A percentile compares a stretch with the other conserved stretches of the same genome.
phyloP scores from a whole-genome alignment of 2,797 vertebrate genomes.

The Neomorphus geoffroyi region DNA sequence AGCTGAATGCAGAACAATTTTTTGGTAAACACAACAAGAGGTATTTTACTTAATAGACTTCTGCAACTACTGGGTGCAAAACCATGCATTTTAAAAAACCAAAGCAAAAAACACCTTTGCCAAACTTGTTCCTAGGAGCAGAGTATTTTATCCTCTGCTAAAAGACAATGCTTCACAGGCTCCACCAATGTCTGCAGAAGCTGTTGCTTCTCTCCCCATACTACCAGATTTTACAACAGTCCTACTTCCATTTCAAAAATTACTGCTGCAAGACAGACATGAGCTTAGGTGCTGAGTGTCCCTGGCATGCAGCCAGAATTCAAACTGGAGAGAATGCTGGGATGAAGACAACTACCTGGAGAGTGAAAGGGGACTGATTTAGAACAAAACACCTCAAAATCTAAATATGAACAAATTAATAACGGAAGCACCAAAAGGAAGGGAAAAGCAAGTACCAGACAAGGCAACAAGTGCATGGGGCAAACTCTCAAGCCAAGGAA shows the following conservation, averaged over 20 bases:
- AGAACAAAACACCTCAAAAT: background rate
- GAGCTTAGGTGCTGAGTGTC: background rate
- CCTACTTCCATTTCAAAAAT: background rate
- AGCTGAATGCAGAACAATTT: background rate
- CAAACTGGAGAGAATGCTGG: background rate
- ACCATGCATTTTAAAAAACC: background rate
- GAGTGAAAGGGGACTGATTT: background rate
- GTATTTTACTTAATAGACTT: background rate
- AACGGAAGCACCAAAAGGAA: background rate
- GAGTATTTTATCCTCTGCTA: background rate
- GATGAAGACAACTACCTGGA: background rate
- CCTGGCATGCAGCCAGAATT: background rate
- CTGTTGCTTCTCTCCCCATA: background rate
- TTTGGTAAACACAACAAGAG: background rate
- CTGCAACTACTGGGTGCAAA: background rate
- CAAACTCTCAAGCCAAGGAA: background rate
- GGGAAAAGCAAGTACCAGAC: background rate
- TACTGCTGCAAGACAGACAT: background rate
- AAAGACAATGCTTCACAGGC: background rate
- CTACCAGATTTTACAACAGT: background rate
- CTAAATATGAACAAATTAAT: background rate
- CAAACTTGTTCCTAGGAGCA: background rate
- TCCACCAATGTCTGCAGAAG: background rate
- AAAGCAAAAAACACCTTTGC: accelerated
- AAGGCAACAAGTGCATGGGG: accelerated